Base-by-base conservation (phyloP, 2,797 vertebrate species). In the Halcyon chelicuti region DNA sequence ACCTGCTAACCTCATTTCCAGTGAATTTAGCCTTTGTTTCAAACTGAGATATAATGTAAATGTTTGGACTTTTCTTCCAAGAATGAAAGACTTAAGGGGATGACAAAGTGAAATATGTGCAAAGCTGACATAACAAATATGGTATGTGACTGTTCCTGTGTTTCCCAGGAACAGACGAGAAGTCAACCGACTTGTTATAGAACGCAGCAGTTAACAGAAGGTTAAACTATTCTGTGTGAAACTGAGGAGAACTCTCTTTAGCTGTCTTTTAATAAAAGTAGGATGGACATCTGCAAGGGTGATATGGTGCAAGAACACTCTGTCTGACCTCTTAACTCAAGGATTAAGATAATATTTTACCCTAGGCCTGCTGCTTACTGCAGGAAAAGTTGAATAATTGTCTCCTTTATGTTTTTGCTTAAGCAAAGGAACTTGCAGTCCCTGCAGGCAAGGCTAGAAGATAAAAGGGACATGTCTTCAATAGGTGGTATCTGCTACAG, bases 311-410 rank as follows among this genome's bases (percentile, higher is more conserved):
- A 21, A 17, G 37, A 66, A 58, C 44, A 40, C 10, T 9, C 10
- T 9, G 13, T 72, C 25, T 0, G 0, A 33, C 21, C 29, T 42
- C 0, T 0, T 15, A 81, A 79, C 29, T 80, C 35, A 18, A 55
- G 52, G 76, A 61, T 63, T 62, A 60, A 58, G 19, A 20, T 47
- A 7, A 29, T 52, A 22, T 33, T 90, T 20, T 67, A 5, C n/a
- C 8, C 68, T 6, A 47, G 39, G 19, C 23, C 10, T 73, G 12
- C 22, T 49, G 26, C 35, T 33, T 66, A 22, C 23, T 51, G 12
- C 13, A 28, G 76, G 35, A 63, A 19, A 49, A 74, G 33, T 46
- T 66, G 63, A 7, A 29, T 31, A 4, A 57, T 71, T 58, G 19
- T 14, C 26, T 37, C 11, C 35, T 29, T 13, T 20, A 20, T 63